Evolutionary conservation across 2,888 invertebrate species (phyloP).

Genomic region (Elegia similella): DNA sequence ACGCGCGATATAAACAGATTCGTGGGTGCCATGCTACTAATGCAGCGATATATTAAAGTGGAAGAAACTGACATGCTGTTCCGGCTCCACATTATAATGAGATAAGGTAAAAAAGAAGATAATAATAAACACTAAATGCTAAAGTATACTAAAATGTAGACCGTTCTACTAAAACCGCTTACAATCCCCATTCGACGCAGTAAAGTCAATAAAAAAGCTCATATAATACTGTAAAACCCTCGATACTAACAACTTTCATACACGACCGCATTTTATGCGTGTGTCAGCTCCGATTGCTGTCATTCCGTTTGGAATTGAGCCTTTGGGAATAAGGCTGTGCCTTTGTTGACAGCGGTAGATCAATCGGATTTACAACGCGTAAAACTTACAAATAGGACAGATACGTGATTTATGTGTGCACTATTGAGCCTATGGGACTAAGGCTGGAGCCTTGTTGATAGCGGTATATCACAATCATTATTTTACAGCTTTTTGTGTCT

Average conservation of each 20-base stretch:
- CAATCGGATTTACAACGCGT: neutral
- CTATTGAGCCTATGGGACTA: too few relatives aligned
- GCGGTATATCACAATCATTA: too few relatives aligned
- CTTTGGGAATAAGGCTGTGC: constrained; percentile 16
- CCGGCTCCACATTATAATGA: too few relatives aligned
- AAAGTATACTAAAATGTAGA: neutral
- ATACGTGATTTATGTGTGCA: too few relatives aligned
- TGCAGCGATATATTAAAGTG: too few relatives aligned
- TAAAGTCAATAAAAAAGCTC: neutral
- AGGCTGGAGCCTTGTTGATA: too few relatives aligned
- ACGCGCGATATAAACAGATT: too few relatives aligned
- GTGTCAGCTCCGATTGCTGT: constrained; percentile 23
- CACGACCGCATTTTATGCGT: constrained; percentile 16
- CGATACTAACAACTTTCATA: constrained; percentile 10
- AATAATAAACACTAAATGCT: too few relatives aligned
- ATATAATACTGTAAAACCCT: constrained; percentile 5
- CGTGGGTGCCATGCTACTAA: too few relatives aligned
- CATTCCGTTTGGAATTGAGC: constrained; percentile 24
- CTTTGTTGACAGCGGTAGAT: constrained; percentile 1
- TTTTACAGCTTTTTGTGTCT: too few relatives aligned
- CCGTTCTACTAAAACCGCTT: neutral
- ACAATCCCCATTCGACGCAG: neutral
- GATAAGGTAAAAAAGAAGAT: too few relatives aligned
- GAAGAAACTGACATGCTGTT: too few relatives aligned
- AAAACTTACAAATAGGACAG: neutral